Evolutionary conservation across 2,888 invertebrate genomes (phyloP), one percentile per base, ranked within the genome.

Genomic region (Caenorhabditis macrosperma): DNA sequence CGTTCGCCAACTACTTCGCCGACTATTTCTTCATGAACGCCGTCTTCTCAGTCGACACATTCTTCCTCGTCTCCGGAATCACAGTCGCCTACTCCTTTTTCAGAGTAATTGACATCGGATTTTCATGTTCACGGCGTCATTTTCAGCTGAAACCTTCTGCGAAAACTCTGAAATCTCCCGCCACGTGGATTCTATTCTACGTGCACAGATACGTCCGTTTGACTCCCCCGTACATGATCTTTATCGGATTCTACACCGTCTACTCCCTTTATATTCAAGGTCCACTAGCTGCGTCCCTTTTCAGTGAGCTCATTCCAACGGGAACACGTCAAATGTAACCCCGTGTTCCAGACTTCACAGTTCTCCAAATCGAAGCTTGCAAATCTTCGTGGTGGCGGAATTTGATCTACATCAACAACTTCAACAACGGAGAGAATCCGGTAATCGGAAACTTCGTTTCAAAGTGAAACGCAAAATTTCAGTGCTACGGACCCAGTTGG

Each of bases 131-230:
- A 48, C n/a, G 9, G 4, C 17, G n/a, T 10, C 9, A n/a, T 9
- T 55, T 38, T 20, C 30, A 30, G 35, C 26, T 60, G 44, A 54
- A 60, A 15, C 52, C 60, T 0, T 41, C 38, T 10, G 17, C 54
- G n/a, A 67, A 57, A 52, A 46, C 24, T 26, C 28, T 54, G 2
- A 54, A 46, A 28, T 60, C 64, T n/a, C 74, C 82, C 2, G 20
- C 52, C n/a, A 81, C 79, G 4, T 87, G 87, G 87, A 57, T 85
- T 4, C 48, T 87, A 15, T 85, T 82, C 69, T 87, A 87, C 48
- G 81, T 86, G 52, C 87, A 87, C 60, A 78, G 87, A 66, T 80
- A 83, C 41, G 41, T 81, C 5, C 50, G 82, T 22, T 46, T 82
- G 46, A 80, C 80, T 9, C 82, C 82, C 48, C 78, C 82, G 1